Percentiles rank a stretch among this genome's conserved stretches.
These are phyloP conservation scores for Maniola jurtina DNA, from an alignment of 1,140 invertebrate species.

Conservation along the genomic window DNA sequence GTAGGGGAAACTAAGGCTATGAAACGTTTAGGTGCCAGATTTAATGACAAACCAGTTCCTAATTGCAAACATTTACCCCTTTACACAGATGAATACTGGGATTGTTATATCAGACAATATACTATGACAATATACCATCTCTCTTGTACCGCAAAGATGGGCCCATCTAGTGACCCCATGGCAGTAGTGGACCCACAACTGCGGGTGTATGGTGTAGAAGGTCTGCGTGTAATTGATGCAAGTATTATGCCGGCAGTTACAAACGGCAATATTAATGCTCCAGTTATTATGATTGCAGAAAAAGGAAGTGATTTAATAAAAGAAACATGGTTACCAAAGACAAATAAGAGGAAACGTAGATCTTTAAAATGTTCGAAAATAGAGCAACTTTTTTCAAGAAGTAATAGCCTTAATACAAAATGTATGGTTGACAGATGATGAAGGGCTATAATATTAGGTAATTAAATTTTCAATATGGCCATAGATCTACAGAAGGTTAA, in stretches of 20 bases:
- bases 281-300: slow-evolving; percentile 95
- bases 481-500: slow-evolving; percentile 6
- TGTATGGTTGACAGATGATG: slow-evolving; percentile 43
- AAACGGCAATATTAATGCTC: slow-evolving; percentile 92
- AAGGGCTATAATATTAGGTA: slow-evolving; percentile 19
- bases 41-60: slow-evolving; percentile 85
- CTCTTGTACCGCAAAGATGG: slow-evolving; percentile 92
- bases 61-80: slow-evolving; percentile 88
- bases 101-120: slow-evolving; percentile 88
- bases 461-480: slow-evolving; percentile 14
- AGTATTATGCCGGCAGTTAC: slow-evolving; percentile 91
- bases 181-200: slow-evolving; percentile 91
- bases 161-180: slow-evolving; percentile 84
- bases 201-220: slow-evolving; percentile 86
- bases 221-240: slow-evolving; percentile 88
- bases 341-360: slow-evolving; percentile 55
- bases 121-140: slow-evolving; percentile 94
- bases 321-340: slow-evolving; percentile 80
- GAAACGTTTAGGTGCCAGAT: slow-evolving; percentile 86
- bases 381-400: slow-evolving; percentile 40
- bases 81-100: slow-evolving; percentile 92
- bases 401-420: slow-evolving; percentile 21
- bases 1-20: slow-evolving; percentile 86
- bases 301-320: slow-evolving; percentile 94
- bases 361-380: slow-evolving; percentile 45